Evolutionary conservation across 2,113 vertebrate genomes (phyloP).

Genomic region (Cryptotis parvus): DNA sequence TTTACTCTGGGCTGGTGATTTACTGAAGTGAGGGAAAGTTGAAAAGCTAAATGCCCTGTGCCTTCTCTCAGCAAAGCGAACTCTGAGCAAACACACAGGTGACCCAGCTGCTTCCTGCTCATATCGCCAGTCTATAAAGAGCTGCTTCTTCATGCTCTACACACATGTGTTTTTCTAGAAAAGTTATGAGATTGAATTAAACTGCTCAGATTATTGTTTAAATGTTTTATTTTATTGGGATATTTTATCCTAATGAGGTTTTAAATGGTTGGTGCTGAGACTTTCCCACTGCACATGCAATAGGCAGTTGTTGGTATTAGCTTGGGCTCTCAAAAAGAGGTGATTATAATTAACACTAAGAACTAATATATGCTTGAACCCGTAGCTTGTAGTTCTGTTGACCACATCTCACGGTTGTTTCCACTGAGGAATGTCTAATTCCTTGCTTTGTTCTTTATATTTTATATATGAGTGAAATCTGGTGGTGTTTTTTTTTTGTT

Average conservation of each 20-base stretch:
- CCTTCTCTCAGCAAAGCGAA: neutral
- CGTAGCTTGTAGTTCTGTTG: no score
- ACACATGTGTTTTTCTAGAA: neutral
- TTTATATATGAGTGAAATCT: no score
- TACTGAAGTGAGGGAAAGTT: neutral
- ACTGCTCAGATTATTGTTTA: neutral
- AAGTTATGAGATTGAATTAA: neutral
- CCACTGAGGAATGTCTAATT: no score
- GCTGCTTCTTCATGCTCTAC: neutral
- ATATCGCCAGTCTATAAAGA: accelerated
- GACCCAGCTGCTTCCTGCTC: neutral
- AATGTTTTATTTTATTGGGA: neutral
- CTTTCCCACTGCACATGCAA: neutral
- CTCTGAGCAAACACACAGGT: neutral
- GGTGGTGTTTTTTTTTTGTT: no score
- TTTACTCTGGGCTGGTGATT: neutral
- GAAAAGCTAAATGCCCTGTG: neutral
- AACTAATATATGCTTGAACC: neutral
- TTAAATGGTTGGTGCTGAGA: slow-evolving; percentile 8
- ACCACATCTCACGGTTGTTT: no score
- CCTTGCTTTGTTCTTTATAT: no score
- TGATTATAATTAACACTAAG: neutral
- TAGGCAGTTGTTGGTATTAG: neutral
- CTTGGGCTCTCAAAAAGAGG: neutral
- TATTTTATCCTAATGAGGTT: neutral